Base-by-base conservation (phyloP, 2,113 vertebrate genomes). In the Cichladusa arquata region DNA sequence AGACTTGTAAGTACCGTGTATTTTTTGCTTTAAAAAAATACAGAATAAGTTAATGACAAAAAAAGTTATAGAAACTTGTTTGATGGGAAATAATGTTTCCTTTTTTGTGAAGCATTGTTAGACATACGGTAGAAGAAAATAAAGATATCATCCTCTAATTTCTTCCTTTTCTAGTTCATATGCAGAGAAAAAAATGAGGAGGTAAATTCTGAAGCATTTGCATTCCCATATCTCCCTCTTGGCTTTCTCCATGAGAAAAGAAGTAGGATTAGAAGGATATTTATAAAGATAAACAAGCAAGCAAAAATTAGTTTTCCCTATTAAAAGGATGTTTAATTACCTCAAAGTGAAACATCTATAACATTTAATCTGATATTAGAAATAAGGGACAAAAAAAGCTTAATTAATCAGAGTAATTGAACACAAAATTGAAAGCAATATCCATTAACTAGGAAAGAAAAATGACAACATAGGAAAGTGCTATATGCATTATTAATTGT, bases 401-500 rank as follows among this genome's bases (percentile, higher is more conserved):
- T 95, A 96, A 96, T 96, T 95, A 95, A 86, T 96, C 90, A 90
- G 44, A 57, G 36, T 95, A 96, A 94, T 86, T 84, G 93, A 90
- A 97, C 2, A 4, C 38, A 93, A 88, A 96, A 79, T 79, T 95
- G 86, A 95, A 97, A 94, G 83, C 29, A 81, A 24, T 88, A 95
- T 90, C 69, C 45, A 95, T 96, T 97, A 97, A 88, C 54, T 34
- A 69, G 36, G 65, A 86, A 95, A 88, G 91, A 96, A 96, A 95
- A 93, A 95, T 95, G 36, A 88, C 90, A 95, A 70, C 78, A 81
- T 54, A 62, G 13, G 77, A 89, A 94, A 97, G 86, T 88, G 72
- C 9, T 92, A 51, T 42, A 97, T 89, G 31, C 54, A 94, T 96
- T 96, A 96, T 96, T 97, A 96, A 97, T 93, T 96, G 66, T 81